Evolutionary conservation across 2,797 vertebrate genomes (phyloP), one percentile per base, ranked within the genome.

Genomic region (Odontamblyopus lacepedii): DNA sequence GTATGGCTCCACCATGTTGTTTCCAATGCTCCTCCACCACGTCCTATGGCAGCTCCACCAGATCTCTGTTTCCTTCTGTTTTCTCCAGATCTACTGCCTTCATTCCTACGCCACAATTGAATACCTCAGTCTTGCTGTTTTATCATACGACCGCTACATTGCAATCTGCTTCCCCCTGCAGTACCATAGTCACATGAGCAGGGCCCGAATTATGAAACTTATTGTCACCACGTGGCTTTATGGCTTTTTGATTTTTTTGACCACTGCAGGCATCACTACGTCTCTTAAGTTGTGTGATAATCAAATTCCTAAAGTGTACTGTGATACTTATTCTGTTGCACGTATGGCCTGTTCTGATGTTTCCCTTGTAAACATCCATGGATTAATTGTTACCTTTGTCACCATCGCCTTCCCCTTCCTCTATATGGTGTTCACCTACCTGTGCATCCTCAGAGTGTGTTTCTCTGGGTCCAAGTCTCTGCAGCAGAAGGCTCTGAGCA

Each of bases 291-390:
- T 85, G 23, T 88, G 88, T 12, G 74, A 77, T 1, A 80, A 78
- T 50, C 1, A 66, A 6, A 81, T 89, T 1, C 6, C 76, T 51
- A 84, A 66, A 13, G 51, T 85, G 0, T 83, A 72, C 69, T 87
- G 87, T 48, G 78, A 70, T 0, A 84, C 81, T 16, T 78, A 70
- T 26, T 67, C 41, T 0, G 8, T 87, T 0, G 69, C 84, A 0
- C 79, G 74, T 35, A 70, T 84, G 51, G 13, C 75, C 0, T 88
- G 87, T 19, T 67, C 27, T 1, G 75, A 87, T 50, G 68, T 75
- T 0, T 18, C 63, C 2, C 0, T 2, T 2, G 2, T 50, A 15
- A 65, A 65, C 3, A 18, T 65, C 13, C 1, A 65, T 9, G 63
- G 63, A 27, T 44, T 65, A 7, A 29, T 27, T 2, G 4, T 27